phyloP scores from a whole-genome alignment of 2,888 invertebrate genomes.

The Melieria crassipennis region DNA sequence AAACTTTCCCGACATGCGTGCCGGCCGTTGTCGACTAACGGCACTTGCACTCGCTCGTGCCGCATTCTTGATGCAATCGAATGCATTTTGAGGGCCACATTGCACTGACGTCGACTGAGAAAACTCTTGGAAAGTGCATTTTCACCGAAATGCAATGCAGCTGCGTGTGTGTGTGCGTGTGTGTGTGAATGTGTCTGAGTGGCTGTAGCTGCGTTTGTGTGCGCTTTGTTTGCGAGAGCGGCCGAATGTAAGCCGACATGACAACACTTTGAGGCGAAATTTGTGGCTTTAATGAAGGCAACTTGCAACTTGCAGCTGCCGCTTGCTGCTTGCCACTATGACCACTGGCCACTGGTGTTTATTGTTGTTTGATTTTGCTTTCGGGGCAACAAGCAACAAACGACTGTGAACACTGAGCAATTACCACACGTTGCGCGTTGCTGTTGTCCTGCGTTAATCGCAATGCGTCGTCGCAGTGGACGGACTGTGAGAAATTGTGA shows the following conservation, averaged over 20 bases:
- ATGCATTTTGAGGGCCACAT: slow-evolving; percentile 27
- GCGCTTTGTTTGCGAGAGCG: slow-evolving; percentile 29
- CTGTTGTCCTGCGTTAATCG: not conserved
- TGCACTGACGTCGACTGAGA: slow-evolving; percentile 10
- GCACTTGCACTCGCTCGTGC: slow-evolving; percentile 10
- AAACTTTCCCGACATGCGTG: too few relatives aligned
- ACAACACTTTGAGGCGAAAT: slow-evolving; percentile 48
- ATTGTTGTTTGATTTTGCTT: slow-evolving; percentile 11
- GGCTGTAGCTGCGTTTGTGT: not conserved
- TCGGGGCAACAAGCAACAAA: slow-evolving; percentile 6
- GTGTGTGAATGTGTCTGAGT: not conserved
- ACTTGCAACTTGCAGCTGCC: slow-evolving; percentile 20
- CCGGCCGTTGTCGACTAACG: too few relatives aligned
- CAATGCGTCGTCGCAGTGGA: too few relatives aligned
- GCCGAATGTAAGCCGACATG: slow-evolving; percentile 43
- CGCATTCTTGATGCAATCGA: slow-evolving; percentile 32
- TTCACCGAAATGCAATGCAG: slow-evolving; percentile 23
- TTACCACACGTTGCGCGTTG: not conserved
- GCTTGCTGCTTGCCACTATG: slow-evolving; percentile 20
- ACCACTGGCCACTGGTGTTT: slow-evolving; percentile 10
- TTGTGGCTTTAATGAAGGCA: slow-evolving; percentile 44
- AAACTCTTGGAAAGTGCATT: slow-evolving; percentile 33
- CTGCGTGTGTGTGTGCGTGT: not conserved
- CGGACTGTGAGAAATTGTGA: too few relatives aligned
- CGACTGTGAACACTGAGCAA: not conserved